These are phyloP conservation scores for Gobionotothen gibberifrons DNA, from an alignment of 2,797 vertebrate genomes.

Conservation along the genomic window DNA sequence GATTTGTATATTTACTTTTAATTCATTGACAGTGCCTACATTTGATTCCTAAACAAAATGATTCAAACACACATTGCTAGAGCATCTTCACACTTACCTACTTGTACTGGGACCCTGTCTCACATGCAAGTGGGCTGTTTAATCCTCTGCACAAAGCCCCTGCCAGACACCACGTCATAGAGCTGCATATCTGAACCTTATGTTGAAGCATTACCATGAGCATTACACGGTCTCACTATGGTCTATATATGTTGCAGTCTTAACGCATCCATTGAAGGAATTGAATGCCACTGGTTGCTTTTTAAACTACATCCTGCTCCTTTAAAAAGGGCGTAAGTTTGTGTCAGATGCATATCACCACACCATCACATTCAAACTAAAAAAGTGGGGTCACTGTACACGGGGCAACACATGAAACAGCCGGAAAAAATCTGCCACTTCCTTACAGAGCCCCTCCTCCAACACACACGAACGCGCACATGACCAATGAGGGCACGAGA, in stretches of 20 bases:
- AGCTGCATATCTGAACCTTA: background rate
- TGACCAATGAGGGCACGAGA: too few relatives aligned
- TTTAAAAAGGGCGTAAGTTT: background rate
- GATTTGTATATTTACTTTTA: too few relatives aligned
- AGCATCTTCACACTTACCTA: conserved; percentile 46
- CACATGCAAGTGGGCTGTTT: conserved; percentile 24
- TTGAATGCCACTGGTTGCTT: background rate
- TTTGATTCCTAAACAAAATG: background rate
- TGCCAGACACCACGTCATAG: conserved; percentile 28
- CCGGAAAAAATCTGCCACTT: too few relatives aligned
- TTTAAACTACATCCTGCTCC: background rate
- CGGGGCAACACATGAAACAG: too few relatives aligned
- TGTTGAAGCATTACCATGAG: too few relatives aligned
- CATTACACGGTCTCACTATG: too few relatives aligned
- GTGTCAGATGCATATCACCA: background rate
- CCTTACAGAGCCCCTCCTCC: too few relatives aligned
- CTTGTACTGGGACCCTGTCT: conserved; percentile 46
- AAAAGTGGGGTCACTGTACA: background rate
- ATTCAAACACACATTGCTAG: background rate
- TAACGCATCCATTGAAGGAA: background rate
- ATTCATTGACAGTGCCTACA: too few relatives aligned
- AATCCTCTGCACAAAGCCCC: conserved; percentile 46
- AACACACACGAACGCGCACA: too few relatives aligned
- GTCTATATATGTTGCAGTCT: background rate
- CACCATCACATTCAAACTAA: background rate